These are phyloP conservation scores for Cercocebus atys DNA, from an alignment of 2,113 vertebrate genomes.

Conservation along the genomic window DNA sequence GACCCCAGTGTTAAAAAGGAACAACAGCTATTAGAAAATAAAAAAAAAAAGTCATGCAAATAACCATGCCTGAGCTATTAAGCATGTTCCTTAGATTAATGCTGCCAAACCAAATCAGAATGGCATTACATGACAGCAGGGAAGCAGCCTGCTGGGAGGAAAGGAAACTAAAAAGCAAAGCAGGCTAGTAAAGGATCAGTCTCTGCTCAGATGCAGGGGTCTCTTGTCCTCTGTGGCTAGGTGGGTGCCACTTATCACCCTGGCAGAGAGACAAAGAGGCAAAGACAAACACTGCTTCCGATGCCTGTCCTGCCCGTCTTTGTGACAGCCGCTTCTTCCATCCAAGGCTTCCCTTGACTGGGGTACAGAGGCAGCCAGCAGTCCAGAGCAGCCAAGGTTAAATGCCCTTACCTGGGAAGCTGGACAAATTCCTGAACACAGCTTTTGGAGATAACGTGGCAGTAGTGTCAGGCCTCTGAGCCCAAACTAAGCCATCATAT, in stretches of 20 bases:
- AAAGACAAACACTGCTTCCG: neutral
- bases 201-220: neutral
- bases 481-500: no score
- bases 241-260: neutral
- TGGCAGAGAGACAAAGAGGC: neutral
- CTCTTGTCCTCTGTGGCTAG: neutral
- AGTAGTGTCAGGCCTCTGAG: no score
- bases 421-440: neutral
- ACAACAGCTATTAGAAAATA: neutral
- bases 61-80: neutral
- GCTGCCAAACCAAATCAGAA: slow-evolving; percentile 18
- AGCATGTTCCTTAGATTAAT: slow-evolving; percentile 17
- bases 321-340: neutral
- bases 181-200: neutral
- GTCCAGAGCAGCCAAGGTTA: neutral
- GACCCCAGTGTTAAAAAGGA: neutral
- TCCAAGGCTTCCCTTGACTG: neutral
- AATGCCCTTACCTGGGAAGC: neutral
- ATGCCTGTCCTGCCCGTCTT: neutral
- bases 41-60: neutral
- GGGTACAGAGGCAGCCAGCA: neutral
- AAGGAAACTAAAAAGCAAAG: neutral
- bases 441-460: neutral
- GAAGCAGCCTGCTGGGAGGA: neutral
- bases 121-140: neutral